Conservation (phyloP, 2,888 invertebrate species). For the Synanthedon formicaeformis region DNA sequence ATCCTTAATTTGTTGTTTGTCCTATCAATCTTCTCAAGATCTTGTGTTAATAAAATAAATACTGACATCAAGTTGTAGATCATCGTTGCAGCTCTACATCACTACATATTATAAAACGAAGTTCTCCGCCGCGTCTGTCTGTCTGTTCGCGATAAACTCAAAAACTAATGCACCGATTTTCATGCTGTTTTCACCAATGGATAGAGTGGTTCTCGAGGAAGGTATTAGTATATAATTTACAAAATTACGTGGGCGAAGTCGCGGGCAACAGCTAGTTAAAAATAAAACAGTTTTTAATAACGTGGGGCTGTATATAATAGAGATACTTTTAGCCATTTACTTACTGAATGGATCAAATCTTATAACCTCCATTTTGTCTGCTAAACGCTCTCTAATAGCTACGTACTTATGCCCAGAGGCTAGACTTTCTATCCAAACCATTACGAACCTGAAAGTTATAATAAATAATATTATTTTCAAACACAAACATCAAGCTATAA, state of each 20-base stretch:
- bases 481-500: not conserved
- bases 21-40: not conserved
- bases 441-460: constrained; percentile 72
- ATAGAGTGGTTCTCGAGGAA: too few relatives aligned
- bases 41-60: not conserved
- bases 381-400: constrained; percentile 76
- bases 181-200: too few relatives aligned
- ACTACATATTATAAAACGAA: too few relatives aligned
- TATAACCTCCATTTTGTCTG: constrained; percentile 82
- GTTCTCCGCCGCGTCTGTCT: too few relatives aligned
- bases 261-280: not conserved
- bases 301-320: not conserved
- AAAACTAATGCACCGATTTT: too few relatives aligned
- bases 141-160: too few relatives aligned
- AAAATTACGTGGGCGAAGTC: too few relatives aligned
- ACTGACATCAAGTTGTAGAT: too few relatives aligned
- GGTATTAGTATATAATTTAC: too few relatives aligned
- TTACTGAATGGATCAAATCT: constrained; percentile 85
- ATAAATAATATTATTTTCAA: not conserved
- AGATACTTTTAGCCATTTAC: constrained; percentile 26
- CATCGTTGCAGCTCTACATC: not conserved
- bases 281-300: not conserved
- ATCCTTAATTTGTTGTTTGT: not conserved
- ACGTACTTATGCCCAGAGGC: constrained; percentile 81
- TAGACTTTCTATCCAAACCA: constrained; percentile 84